phyloP scores from a whole-genome alignment of 2,113 vertebrate species.

The Oreotragus oreotragus region DNA sequence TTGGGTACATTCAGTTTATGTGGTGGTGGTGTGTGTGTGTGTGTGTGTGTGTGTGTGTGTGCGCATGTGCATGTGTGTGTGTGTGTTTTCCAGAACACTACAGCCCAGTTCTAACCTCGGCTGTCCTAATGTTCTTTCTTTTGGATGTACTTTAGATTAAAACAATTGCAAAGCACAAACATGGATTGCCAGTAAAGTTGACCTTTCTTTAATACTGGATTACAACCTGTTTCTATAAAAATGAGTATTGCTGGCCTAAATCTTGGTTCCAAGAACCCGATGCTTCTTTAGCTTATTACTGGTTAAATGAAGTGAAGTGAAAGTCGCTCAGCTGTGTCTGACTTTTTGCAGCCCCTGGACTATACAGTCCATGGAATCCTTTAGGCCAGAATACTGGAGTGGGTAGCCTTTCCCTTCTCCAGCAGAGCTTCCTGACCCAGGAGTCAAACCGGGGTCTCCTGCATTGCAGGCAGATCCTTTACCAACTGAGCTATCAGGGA shows the following conservation, averaged over 20 bases:
- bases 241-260: not conserved
- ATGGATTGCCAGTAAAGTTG: not conserved
- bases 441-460: not conserved
- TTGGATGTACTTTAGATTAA: not conserved
- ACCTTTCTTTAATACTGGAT: constrained; percentile 14
- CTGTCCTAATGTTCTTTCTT: not conserved
- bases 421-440: not conserved
- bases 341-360: not conserved
- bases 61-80: too few relatives aligned
- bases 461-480: not conserved
- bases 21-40: not conserved
- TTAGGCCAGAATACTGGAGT: not conserved
- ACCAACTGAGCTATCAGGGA: not conserved
- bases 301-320: not conserved
- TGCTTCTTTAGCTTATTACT: not conserved
- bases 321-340: accelerated
- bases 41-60: too few relatives aligned
- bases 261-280: not conserved
- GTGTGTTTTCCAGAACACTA: not conserved
- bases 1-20: not conserved
- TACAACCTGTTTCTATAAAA: constrained; percentile 20
- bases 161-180: not conserved
- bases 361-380: not conserved
- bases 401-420: not conserved
- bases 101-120: not conserved